Percentiles rank a stretch among this genome's conserved stretches.
phyloP scores from a whole-genome alignment of 2,888 invertebrate genomes.

The Bugulina stolonifera region DNA sequence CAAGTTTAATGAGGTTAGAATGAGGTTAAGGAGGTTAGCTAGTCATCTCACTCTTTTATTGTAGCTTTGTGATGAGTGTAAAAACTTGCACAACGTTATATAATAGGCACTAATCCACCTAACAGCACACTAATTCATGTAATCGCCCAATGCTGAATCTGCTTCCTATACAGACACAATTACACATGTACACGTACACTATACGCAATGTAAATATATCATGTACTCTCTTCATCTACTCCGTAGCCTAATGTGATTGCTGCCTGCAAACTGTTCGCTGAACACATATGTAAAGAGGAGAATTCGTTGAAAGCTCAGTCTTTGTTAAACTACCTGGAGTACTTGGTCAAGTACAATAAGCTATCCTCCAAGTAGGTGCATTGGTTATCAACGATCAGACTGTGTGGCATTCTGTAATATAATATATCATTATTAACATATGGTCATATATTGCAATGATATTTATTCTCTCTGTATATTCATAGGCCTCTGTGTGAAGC shows the following conservation, averaged over 20 bases:
- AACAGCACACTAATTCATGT: too few species aligned
- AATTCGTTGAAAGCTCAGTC: constrained; percentile 59
- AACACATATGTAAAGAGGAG: background rate
- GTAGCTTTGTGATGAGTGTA: too few species aligned
- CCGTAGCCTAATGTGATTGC: background rate
- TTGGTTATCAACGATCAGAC: too few species aligned
- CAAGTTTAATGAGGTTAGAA: constrained; percentile 21
- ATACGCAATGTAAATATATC: too few species aligned
- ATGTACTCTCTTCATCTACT: too few species aligned
- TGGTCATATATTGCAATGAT: background rate
- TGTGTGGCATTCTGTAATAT: background rate
- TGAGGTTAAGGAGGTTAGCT: too few species aligned
- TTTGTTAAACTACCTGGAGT: constrained; percentile 69
- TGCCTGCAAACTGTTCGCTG: constrained; percentile 19
- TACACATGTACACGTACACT: too few species aligned
- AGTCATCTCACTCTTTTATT: too few species aligned
- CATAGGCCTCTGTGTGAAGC: constrained; percentile 68
- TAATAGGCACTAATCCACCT: too few species aligned
- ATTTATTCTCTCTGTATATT: background rate
- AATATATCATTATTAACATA: constrained; percentile 12
- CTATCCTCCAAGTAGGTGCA: constrained; percentile 67
- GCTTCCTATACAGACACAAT: too few species aligned
- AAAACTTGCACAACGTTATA: too few species aligned
- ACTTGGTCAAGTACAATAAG: constrained; percentile 66
- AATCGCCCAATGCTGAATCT: too few species aligned